phyloP scores from a whole-genome alignment of 2,113 vertebrate species.

The Hypocryptadius cinnamomeus region DNA sequence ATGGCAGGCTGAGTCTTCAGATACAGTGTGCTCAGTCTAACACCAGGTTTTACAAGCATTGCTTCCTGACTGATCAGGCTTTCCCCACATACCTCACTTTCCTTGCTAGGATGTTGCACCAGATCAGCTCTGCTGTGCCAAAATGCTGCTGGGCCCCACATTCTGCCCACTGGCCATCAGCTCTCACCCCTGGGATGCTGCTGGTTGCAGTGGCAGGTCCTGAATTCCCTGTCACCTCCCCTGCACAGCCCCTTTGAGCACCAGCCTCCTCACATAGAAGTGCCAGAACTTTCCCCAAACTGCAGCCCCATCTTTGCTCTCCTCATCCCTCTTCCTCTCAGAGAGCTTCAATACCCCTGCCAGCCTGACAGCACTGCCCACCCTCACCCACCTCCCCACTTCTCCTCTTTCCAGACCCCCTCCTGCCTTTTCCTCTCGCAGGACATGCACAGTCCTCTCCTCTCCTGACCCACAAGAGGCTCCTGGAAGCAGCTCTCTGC shows the following conservation, averaged over 20 bases:
- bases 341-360: background rate
- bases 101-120: background rate
- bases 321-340: background rate
- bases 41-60: background rate
- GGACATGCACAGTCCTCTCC: background rate
- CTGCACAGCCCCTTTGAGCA: background rate
- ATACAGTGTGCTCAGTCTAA: background rate
- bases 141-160: background rate
- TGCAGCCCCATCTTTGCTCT: background rate
- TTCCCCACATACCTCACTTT: background rate
- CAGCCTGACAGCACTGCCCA: background rate
- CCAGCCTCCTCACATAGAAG: background rate
- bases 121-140: rapidly evolving
- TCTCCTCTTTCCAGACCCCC: background rate
- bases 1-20: background rate
- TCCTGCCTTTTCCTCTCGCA: background rate
- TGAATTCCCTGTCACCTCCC: background rate
- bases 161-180: background rate
- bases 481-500: background rate
- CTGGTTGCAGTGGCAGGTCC: background rate
- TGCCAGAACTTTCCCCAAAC: background rate
- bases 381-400: background rate
- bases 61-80: background rate
- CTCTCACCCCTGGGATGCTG: background rate
- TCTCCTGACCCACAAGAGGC: background rate